These are phyloP conservation scores for Dolichomitus sp. DNA, from an alignment of 2,888 invertebrate genomes.

Conservation along the genomic window DNA sequence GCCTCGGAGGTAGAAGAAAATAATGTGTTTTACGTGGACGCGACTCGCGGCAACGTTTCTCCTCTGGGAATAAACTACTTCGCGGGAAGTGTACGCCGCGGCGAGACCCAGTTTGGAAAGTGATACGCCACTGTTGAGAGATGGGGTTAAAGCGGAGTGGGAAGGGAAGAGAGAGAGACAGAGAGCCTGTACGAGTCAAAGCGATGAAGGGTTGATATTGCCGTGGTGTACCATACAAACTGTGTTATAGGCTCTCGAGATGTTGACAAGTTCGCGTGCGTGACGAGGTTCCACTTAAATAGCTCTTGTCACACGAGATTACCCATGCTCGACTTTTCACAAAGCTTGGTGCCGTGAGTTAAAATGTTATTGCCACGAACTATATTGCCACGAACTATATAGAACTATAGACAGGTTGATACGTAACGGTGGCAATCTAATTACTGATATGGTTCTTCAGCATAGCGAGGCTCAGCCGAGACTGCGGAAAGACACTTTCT, in stretches of 20 bases:
- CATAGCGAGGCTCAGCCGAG: neutral
- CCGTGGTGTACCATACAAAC: slow-evolving; percentile 12
- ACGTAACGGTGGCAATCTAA: neutral
- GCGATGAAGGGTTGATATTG: neutral
- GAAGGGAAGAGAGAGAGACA: neutral
- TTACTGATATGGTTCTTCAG: neutral
- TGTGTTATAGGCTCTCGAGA: slow-evolving; percentile 20
- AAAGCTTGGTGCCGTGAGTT: neutral
- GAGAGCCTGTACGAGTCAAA: neutral
- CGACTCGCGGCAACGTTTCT: slow-evolving; percentile 49
- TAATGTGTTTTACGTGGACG: slow-evolving; percentile 59
- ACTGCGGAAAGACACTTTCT: neutral
- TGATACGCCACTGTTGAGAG: slow-evolving; percentile 61
- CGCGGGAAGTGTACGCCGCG: slow-evolving; percentile 28
- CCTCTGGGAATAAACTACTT: slow-evolving; percentile 63
- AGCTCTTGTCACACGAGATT: slow-evolving; percentile 30
- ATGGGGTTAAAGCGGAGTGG: slow-evolving; percentile 42
- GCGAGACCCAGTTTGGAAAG: slow-evolving; percentile 57
- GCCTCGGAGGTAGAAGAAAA: slow-evolving; percentile 47
- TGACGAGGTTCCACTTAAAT: slow-evolving; percentile 45
- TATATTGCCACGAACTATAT: too few relatives aligned
- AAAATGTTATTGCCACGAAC: neutral
- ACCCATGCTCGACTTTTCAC: slow-evolving; percentile 1
- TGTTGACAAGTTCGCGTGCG: slow-evolving; percentile 41
- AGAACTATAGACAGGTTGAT: neutral